Evolutionary conservation across 2,888 invertebrate genomes (phyloP), one percentile per base, ranked within the genome.

Genomic region (Agrilus cyanescens): DNA sequence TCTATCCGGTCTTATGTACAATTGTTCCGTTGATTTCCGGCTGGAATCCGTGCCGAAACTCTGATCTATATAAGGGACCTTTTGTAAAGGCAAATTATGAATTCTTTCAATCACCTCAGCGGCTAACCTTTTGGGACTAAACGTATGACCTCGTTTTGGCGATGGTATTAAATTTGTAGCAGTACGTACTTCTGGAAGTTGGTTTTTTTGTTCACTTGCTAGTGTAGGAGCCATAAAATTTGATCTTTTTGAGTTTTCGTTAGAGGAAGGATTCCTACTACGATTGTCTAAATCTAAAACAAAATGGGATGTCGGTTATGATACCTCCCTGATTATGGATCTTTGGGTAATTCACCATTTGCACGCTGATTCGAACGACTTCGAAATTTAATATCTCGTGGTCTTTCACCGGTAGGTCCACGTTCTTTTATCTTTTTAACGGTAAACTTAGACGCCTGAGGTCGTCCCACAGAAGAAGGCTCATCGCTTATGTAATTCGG

Each of bases 191-290:
- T 57, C 58, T 10, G 53, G 50, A 41, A 56, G 52, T 41, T 59
- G 51, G 45, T 60, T 62, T 50, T 61, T 64, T 36, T 57, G 55
- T 45, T 60, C 58, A 37, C 63, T 65, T 2, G 65, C 52, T 13
- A 63, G 51, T 1, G 66, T 66, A 2, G 65, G 65, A 2, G 55
- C 57, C 65, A 66, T 65, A 43, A 63, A 66, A 25, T 25, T 25
- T 25, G 25, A 25, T 25, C 4, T 25, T 10, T 6, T 53, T 51
- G 16, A n/a, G 7, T 5, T 3, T 7, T 20, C 20, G 6, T 20
- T 20, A 25, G 25, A 10, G 4, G 25, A 25, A 25, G 25, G 8
- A 25, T 10, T 10, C 10, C 25, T 25, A 4, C 8, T 25, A 25
- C 2, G 25, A 10, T 10, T 25, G 10, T 10, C 25, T 25, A 25